Base-by-base conservation (phyloP, 2,113 vertebrate genomes). In the Narcine bancroftii region DNA sequence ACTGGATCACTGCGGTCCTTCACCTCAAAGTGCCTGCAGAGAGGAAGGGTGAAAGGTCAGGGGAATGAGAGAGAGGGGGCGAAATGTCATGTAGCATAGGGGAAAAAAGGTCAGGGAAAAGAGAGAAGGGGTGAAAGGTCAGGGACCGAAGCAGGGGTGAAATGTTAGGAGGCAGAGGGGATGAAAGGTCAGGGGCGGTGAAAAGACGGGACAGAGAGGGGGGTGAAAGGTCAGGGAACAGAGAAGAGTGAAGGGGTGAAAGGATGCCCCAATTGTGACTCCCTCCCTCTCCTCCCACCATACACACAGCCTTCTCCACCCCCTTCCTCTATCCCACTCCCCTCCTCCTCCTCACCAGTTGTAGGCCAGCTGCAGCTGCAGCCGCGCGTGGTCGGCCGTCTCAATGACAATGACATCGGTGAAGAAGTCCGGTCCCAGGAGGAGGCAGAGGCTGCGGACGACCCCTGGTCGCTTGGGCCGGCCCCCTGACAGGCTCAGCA, bases 391-490 rank as follows among this genome's bases (percentile, higher is more conserved):
- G 94, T 98, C 97, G 0, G 98, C 97, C 0, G 98, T 98, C 93
- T 99, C 97, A 0, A 98, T 97, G 94, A 96, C 97, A 96, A 98
- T 97, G 93, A 98, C 94, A 53, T 99, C 98, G 0, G 97, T 97
- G 92, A 95, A 98, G 96, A 99, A 99, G 95, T 99, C 98, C 0
- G 98, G 97, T 0, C 98, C 98, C 0, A 98, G 96, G 93, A 98
- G 96, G 36, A 98, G 95, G 92, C 98, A 99, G 92, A 98, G 92
- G 0, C 96, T 95, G 11, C 97, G 97, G 93, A 96, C 97, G 83
- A 97, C 95, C 0, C 98, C 97, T 76, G 97, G 94, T 5, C 95
- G 94, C 93, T 98, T 98, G 33, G 98, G 98, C 83, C 97, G 96
- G 71, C 97, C 97, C 0, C 96, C 98, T 0, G 97, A 98, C 71